A percentile compares a stretch with the other conserved stretches of the same genome.
Evolutionary conservation across 2,888 invertebrate species (phyloP).

Genomic region (Sialis fuliginosa): DNA sequence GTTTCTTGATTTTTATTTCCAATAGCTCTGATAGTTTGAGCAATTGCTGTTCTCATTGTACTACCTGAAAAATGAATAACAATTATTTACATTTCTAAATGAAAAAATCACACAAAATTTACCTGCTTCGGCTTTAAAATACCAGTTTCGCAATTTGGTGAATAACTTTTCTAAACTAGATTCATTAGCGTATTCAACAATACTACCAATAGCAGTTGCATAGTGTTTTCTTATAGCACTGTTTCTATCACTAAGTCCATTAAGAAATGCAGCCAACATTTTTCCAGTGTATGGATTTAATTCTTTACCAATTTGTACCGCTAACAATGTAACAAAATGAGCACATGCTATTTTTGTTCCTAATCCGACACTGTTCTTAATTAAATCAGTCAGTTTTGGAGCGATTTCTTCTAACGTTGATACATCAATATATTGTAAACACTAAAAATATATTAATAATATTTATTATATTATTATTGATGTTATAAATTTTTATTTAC

Average conservation of each 20-base stretch:
- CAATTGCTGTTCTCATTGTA: slow-evolving; percentile 52
- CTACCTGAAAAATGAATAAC: slow-evolving; percentile 36
- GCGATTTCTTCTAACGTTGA: slow-evolving; percentile 61
- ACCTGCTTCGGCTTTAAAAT: slow-evolving; percentile 46
- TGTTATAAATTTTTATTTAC: slow-evolving; percentile 23
- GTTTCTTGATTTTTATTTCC: slow-evolving; percentile 69
- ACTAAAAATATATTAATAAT: slow-evolving; percentile 21
- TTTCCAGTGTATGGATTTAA: slow-evolving; percentile 42
- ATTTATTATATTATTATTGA: not conserved
- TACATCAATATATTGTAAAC: slow-evolving; percentile 55
- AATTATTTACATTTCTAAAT: too few relatives aligned
- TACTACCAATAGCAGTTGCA: slow-evolving; percentile 67
- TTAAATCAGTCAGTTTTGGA: slow-evolving; percentile 64
- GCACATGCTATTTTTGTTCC: slow-evolving; percentile 71
- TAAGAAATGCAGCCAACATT: slow-evolving; percentile 43
- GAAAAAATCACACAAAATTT: not conserved
- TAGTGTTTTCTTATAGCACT: slow-evolving; percentile 67
- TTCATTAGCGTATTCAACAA: slow-evolving; percentile 67
- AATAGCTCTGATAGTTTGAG: slow-evolving; percentile 59
- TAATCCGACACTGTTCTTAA: slow-evolving; percentile 60
- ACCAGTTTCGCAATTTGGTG: slow-evolving; percentile 41
- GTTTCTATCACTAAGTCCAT: slow-evolving; percentile 71
- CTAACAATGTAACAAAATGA: slow-evolving; percentile 56
- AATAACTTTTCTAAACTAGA: slow-evolving; percentile 47
- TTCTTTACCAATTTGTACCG: slow-evolving; percentile 30